Conservation (phyloP, 2,888 invertebrate species). For the Orchesellides sinensis region DNA sequence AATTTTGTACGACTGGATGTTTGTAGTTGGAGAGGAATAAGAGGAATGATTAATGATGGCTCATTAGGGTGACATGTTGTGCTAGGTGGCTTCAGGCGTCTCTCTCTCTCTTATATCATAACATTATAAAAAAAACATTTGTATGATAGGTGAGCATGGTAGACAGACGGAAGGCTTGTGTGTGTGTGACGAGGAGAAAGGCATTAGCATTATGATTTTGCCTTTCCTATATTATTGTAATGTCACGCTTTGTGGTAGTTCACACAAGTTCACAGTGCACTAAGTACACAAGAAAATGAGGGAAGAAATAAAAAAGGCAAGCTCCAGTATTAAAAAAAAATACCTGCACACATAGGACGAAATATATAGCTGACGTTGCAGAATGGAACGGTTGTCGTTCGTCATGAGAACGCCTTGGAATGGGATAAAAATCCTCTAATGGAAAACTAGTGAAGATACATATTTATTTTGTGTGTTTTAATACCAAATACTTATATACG, state of each 20-base stretch:
- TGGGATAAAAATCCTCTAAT: neutral
- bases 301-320: neutral
- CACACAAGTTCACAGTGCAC: neutral
- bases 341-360: too few relatives aligned
- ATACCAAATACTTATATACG: too few relatives aligned
- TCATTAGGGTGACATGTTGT: conserved; percentile 74
- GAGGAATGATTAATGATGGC: conserved; percentile 74
- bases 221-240: conserved; percentile 25
- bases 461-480: too few relatives aligned
- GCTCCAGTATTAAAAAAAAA: too few relatives aligned
- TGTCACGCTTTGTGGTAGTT: conserved; percentile 16
- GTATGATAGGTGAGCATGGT: too few relatives aligned
- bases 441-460: too few relatives aligned
- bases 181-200: conserved; percentile 19
- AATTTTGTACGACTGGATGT: conserved; percentile 38
- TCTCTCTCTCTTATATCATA: conserved; percentile 45
- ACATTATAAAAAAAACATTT: neutral
- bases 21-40: conserved; percentile 47
- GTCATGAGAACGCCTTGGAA: neutral
- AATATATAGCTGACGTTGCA: conserved; percentile 13
- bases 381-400: neutral
- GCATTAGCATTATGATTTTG: conserved; percentile 21
- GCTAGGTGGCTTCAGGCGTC: conserved; percentile 68
- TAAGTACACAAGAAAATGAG: neutral
- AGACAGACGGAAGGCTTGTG: neutral